Evolutionary conservation across 2,797 vertebrate genomes (phyloP).

Genomic region (Epinephelus awoara): DNA sequence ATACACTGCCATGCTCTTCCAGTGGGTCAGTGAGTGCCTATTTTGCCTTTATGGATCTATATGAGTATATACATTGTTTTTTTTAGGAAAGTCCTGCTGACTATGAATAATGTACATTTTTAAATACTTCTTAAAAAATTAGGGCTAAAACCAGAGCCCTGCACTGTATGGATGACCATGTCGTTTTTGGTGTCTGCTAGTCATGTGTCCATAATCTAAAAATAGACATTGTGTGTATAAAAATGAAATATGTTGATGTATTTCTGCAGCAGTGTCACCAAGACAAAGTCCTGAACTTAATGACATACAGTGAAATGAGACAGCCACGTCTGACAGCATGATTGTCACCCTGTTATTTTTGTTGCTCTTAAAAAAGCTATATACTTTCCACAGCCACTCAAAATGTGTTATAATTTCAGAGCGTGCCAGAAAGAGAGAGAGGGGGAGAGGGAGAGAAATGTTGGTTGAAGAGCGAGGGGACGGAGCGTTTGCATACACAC

Average conservation of each 20-base stretch:
- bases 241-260: conserved; percentile 31
- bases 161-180: background rate
- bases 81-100: too few relatives aligned
- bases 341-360: conserved; percentile 79
- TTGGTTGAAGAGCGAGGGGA: conserved; percentile 43
- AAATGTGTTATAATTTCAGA: conserved; percentile 83
- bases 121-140: background rate
- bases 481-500: conserved; percentile 61
- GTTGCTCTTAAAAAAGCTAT: conserved; percentile 73
- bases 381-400: conserved; percentile 77
- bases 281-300: conserved; percentile 72
- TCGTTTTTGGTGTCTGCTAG: conserved; percentile 23
- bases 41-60: too few relatives aligned
- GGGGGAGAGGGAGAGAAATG: conserved; percentile 26
- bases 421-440: conserved; percentile 55
- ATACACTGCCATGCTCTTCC: too few relatives aligned
- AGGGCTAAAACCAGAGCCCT: background rate
- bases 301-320: conserved; percentile 74
- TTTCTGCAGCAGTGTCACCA: conserved; percentile 47
- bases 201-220: conserved; percentile 13
- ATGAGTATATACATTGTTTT: too few relatives aligned
- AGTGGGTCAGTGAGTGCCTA: too few relatives aligned
- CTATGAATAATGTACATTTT: background rate
- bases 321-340: conserved; percentile 68
- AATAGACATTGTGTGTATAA: conserved; percentile 20